Conservation (phyloP, 2,797 vertebrate species). For the Rhabdophis nuchalis region DNA sequence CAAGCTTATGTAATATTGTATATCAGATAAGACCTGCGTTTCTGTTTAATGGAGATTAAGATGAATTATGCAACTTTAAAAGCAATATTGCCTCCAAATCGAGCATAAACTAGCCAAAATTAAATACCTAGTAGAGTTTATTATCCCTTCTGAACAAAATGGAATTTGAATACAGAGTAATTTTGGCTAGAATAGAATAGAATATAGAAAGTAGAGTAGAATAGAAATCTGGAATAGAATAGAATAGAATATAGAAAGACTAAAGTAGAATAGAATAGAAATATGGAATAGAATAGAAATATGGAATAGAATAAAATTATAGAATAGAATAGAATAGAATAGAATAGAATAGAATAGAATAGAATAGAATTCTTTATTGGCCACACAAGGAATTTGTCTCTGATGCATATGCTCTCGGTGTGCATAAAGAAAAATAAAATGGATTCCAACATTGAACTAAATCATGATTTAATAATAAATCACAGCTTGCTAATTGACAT, state of each 20-base stretch:
- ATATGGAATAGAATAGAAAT: no score
- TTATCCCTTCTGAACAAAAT: not conserved
- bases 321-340: no score
- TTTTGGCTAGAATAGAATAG: not conserved
- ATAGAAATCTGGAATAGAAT: no score
- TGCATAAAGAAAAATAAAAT: no score
- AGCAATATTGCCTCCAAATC: not conserved
- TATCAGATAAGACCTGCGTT: not conserved
- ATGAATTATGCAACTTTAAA: not conserved
- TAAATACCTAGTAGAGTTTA: not conserved
- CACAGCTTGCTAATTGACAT: not conserved
- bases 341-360: no score
- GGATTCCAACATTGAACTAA: not conserved
- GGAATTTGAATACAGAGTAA: not conserved
- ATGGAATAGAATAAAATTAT: no score
- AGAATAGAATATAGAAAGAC: no score
- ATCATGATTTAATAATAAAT: not conserved
- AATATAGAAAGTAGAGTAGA: no score
- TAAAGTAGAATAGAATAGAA: no score
- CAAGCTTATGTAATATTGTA: not conserved
- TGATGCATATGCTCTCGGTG: no score
- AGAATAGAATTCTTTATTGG: no score
- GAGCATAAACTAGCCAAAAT: not conserved
- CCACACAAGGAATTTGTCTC: no score
- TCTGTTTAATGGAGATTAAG: not conserved